These are phyloP conservation scores for Drosophila sp. DNA, from an alignment of 1,140 invertebrate genomes.

Conservation along the genomic window DNA sequence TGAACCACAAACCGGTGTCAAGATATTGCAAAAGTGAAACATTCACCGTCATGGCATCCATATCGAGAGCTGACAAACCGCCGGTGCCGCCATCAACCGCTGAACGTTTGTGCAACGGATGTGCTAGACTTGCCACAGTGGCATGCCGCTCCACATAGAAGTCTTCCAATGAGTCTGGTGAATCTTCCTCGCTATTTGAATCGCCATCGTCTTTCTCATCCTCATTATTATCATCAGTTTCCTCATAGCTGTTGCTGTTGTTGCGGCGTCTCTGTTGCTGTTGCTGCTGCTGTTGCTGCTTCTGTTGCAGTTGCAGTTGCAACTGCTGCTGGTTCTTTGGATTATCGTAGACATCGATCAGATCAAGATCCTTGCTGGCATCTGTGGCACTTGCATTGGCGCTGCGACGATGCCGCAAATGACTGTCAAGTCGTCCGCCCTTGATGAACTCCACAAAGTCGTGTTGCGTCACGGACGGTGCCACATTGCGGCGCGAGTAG, in stretches of 20 bases:
- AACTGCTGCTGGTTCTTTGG: conserved; percentile 1
- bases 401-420: conserved; percentile 85
- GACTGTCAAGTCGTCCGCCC: conserved; percentile 91
- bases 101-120: conserved; percentile 65
- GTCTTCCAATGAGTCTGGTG: conserved; percentile 24
- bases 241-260: conserved; percentile 63
- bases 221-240: neutral
- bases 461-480: conserved; percentile 97
- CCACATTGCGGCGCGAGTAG: conserved; percentile 95
- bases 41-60: conserved; percentile 91
- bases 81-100: conserved; percentile 63
- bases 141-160: conserved; percentile 58
- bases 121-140: neutral
- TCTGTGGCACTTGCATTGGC: conserved; percentile 21
- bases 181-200: neutral
- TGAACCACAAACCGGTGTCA: conserved; percentile 97
- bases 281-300: conserved; percentile 54
- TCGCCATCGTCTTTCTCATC: neutral
- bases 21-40: conserved; percentile 94
- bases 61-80: conserved; percentile 83
- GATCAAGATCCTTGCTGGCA: no score
- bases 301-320: conserved; percentile 33
- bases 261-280: conserved; percentile 29
- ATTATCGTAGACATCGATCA: neutral
- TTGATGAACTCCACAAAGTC: conserved; percentile 97